phyloP scores from a whole-genome alignment of 2,888 invertebrate genomes.

The Anticlea derivata region DNA sequence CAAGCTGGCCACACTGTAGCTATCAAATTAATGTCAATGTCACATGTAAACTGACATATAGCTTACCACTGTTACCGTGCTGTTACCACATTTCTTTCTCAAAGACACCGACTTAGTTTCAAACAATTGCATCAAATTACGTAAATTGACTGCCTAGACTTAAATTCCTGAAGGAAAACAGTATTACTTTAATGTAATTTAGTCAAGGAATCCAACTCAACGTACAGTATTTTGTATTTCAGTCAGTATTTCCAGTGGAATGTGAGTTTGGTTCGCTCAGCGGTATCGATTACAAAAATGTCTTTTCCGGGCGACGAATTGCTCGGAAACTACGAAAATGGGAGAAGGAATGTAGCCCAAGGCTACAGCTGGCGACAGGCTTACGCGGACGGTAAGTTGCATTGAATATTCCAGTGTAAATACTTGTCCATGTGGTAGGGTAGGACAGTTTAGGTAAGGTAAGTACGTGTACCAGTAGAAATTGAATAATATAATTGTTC shows the following conservation, averaged over 20 bases:
- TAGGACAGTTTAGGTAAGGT: no score
- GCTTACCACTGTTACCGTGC: no score
- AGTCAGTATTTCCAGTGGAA: slow-evolving; percentile 32
- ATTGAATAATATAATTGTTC: no score
- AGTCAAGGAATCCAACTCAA: not conserved
- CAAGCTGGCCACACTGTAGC: no score
- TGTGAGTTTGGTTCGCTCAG: slow-evolving; percentile 52
- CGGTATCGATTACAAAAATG: slow-evolving; percentile 56
- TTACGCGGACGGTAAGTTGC: slow-evolving; percentile 61
- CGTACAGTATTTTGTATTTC: not conserved
- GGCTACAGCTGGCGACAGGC: slow-evolving; percentile 57
- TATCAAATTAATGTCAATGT: no score
- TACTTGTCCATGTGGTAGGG: not conserved
- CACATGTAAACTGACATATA: no score
- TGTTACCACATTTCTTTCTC: no score
- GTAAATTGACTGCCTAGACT: not conserved
- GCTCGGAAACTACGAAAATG: slow-evolving; percentile 47
- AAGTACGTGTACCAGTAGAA: no score
- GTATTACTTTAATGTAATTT: not conserved
- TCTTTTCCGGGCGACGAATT: slow-evolving; percentile 61
- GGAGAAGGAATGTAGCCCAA: slow-evolving; percentile 43
- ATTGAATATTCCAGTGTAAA: slow-evolving; percentile 16
- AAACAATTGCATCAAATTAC: no score
- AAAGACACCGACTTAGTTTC: no score
- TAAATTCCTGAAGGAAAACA: not conserved